Evolutionary conservation across 1,140 invertebrate genomes (phyloP), one percentile per base, ranked within the genome.

Genomic region (Potamilus streckersoni): DNA sequence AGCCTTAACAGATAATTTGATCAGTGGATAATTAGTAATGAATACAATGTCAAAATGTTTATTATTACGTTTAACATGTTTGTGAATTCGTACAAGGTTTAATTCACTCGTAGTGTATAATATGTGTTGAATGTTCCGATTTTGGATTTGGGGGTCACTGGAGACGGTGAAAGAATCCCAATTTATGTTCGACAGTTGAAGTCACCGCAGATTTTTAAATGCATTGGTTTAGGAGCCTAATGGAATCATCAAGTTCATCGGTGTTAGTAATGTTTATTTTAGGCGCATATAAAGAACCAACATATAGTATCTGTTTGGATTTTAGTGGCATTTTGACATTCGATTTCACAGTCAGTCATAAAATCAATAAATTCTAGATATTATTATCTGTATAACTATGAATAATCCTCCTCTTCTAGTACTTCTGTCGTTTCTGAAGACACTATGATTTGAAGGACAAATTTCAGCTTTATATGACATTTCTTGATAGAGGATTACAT

Each of bases 31-130:
- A 31, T 78, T 73, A 31, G 64, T 78, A 62, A 55, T 63, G 64
- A 76, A 76, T 57, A 65, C 13, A 20, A 69, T 62, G 61, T 76
- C 74, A n/a, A 76, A 27, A 55, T 70, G 23, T 60, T 76, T 76
- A 16, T n/a, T 59, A 58, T 69, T n/a, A 49, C 74, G 19, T 56
- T 68, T 70, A 27, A 68, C 67, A n/a, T n/a, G n/a, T n/a, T n/a
- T n/a, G 23, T 76, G 59, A 65, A 76, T 38, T 65, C 70, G 74
- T 27, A 60, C 27, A 16, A 70, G 49, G 55, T 69, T 58, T 20
- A n/a, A 27, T 16, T 23, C 27, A 49, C 16, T 55, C 19, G 55
- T 49, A 38, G 70, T 63, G 58, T 76, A 60, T 6, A 71, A 31
- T 38, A 76, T 57, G 17, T 65, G 55, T 69, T 71, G 74, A 16